These are phyloP conservation scores for Boloria euphrosyne DNA, from an alignment of 2,888 invertebrate genomes.

Conservation along the genomic window DNA sequence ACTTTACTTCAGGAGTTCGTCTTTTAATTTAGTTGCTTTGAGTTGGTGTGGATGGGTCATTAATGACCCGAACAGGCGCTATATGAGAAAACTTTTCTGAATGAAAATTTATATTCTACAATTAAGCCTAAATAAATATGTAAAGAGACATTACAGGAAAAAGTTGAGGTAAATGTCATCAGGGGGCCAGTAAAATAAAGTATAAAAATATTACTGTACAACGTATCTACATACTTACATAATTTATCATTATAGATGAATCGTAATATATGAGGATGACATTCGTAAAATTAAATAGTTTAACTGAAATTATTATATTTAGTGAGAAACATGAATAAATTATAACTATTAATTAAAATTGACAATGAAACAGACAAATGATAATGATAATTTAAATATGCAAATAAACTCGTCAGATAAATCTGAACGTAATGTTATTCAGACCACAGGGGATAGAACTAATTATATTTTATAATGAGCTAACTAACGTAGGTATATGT, in stretches of 20 bases:
- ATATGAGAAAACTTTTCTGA: conserved; percentile 33
- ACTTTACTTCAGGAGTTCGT: neutral
- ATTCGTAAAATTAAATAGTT: neutral
- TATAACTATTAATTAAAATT: neutral
- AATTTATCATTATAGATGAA: neutral
- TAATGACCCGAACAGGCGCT: conserved; percentile 27
- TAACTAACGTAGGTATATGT: too few relatives aligned
- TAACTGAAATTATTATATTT: neutral
- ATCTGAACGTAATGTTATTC: neutral
- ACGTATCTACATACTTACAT: too few relatives aligned
- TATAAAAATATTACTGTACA: too few relatives aligned
- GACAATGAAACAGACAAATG: neutral
- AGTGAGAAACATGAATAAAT: neutral
- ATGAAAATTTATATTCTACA: conserved; percentile 26
- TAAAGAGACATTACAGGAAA: conserved; percentile 23
- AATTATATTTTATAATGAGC: conserved; percentile 1
- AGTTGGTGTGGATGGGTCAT: conserved; percentile 28
- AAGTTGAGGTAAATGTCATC: neutral
- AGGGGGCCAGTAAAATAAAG: neutral
- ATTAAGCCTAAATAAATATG: conserved; percentile 17
- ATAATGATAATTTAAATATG: conserved; percentile 5
- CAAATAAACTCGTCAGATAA: conserved; percentile 1
- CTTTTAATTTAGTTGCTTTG: conserved; percentile 23
- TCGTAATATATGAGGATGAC: neutral
- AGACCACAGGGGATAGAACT: neutral